Base-by-base conservation (phyloP, 2,113 vertebrate species). In the Brachirus orientalis region DNA sequence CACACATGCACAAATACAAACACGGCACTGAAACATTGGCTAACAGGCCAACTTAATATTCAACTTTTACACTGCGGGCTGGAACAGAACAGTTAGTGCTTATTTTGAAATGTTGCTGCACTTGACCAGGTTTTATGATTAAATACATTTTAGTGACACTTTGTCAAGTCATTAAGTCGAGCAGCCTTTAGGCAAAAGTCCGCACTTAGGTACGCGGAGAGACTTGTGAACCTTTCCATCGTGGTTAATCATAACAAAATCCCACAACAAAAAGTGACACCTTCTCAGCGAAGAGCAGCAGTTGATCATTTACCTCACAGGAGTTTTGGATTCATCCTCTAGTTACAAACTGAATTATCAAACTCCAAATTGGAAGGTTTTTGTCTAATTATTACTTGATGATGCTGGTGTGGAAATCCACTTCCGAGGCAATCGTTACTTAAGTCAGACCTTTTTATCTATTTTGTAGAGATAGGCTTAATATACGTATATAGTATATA, bases 221-320 rank as follows among this genome's bases (percentile, higher is more conserved):
- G 19, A 50, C 63, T 73, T 65, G 12, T 43, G 18, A 44, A 6
- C 19, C 6, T 47, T 58, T 10, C 16, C 10, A 2, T n/a, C 18
- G 1, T 0, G 40, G 88, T 89, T 85, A 91, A 87, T 90, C 55
- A 84, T 88, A 79, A n/a, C n/a, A n/a, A n/a, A n/a, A 3, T 53
- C 76, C 50, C 17, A 12, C 18, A 41, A 36, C 35, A 44, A 62
- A 69, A 65, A 58, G 6, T 37, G 40, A 0, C 17, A 55, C 50
- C 13, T 69, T 67, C 64, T 57, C 43, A n/a, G 22, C 60, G 12
- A 52, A 52, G 10, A 1, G 57, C 36, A 43, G 48, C 8, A 47
- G 88, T 91, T 66, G 83, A 91, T 88, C 36, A 92, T 92, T 91
- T 28, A 28, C 28, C 28, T 28, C 28, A 28, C 1, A 28, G 6